Conservation (phyloP, 2,797 vertebrate species). For the Helicolenus hilgendorfi region DNA sequence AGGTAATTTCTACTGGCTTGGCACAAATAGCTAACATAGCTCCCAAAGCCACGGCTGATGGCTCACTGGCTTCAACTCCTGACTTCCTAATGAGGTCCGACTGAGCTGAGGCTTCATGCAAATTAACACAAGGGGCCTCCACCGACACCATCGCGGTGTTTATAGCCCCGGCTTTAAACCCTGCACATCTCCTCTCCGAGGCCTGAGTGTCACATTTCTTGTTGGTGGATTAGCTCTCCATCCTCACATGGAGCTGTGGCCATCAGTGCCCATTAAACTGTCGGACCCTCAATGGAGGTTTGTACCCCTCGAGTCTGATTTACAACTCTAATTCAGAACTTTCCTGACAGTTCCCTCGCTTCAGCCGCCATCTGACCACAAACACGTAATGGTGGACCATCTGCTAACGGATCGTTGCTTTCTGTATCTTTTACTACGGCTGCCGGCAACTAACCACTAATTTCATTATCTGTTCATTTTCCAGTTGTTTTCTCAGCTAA, state of each 20-base stretch:
- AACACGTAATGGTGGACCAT: constrained; percentile 56
- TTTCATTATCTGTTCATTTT: not conserved
- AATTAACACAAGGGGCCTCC: constrained; percentile 53
- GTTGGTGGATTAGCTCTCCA: constrained; percentile 78
- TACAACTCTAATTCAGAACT: constrained; percentile 76
- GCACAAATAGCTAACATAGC: not conserved
- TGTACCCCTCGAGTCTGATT: constrained; percentile 80
- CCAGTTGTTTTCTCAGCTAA: not conserved
- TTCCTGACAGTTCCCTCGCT: constrained; percentile 47
- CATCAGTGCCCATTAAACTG: constrained; percentile 87
- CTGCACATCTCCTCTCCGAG: constrained; percentile 42
- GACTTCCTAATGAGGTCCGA: constrained; percentile 58
- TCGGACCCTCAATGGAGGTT: constrained; percentile 80
- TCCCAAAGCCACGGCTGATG: constrained; percentile 12
- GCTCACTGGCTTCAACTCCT: constrained; percentile 14
- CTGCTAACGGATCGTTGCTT: constrained; percentile 54
- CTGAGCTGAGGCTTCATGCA: constrained; percentile 57
- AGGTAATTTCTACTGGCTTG: not conserved
- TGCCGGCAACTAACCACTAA: not conserved
- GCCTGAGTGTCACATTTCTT: constrained; percentile 77
- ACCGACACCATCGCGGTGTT: constrained; percentile 22
- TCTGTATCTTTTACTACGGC: not conserved
- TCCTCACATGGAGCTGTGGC: constrained; percentile 75
- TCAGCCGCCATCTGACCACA: constrained; percentile 46
- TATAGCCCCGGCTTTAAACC: constrained; percentile 55